phyloP scores from a whole-genome alignment of 2,113 vertebrate genomes.

The Ondatra zibethicus region DNA sequence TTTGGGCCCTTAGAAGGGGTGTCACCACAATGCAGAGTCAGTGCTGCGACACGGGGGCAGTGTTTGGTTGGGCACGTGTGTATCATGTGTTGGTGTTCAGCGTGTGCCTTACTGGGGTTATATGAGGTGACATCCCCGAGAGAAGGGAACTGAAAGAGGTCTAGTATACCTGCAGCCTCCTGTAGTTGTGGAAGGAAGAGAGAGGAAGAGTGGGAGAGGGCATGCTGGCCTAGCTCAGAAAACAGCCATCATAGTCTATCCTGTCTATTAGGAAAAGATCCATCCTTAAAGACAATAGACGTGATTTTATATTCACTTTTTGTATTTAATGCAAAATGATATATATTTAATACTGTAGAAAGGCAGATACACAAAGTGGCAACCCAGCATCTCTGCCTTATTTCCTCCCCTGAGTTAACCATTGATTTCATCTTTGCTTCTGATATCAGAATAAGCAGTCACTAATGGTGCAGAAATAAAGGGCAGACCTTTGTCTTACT shows the following conservation, averaged over 20 bases:
- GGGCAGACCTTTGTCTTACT: constrained; percentile 3
- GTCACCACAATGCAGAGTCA: constrained; percentile 49
- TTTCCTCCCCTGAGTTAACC: not conserved
- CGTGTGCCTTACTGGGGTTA: not conserved
- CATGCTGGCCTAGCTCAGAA: constrained; percentile 13
- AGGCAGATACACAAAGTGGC: not conserved
- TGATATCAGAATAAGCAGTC: not conserved
- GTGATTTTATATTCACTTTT: constrained; percentile 25
- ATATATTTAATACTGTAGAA: not conserved
- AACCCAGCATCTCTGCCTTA: not conserved
- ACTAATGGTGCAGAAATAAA: constrained; percentile 32
- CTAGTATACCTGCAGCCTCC: not conserved
- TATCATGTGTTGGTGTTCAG: constrained; percentile 37
- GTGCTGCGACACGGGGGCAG: not conserved
- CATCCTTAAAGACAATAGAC: not conserved
- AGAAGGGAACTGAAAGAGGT: constrained; percentile 17
- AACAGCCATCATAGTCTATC: not conserved
- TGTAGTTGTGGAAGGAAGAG: not conserved
- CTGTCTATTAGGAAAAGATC: constrained; percentile 17
- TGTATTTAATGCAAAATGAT: constrained; percentile 40
- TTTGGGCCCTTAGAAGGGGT: not conserved
- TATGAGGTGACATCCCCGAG: not conserved
- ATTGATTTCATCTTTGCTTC: not conserved
- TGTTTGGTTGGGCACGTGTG: constrained; percentile 28
- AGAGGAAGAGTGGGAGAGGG: not conserved